Conservation (phyloP, 2,113 vertebrate species). For the human region DNA sequence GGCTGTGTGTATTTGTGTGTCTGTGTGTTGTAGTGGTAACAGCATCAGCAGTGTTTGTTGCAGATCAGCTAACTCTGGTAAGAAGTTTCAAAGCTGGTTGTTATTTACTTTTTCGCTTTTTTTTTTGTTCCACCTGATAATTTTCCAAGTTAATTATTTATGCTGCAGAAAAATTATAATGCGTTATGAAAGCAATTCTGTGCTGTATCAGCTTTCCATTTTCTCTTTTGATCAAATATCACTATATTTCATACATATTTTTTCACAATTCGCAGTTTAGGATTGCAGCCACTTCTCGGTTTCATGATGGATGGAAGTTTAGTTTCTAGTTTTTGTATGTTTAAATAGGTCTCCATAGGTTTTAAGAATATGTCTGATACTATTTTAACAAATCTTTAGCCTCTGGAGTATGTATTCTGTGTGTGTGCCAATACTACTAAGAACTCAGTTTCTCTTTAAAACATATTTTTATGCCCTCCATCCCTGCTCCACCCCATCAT, state of each 20-base stretch:
- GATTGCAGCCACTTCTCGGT: background rate
- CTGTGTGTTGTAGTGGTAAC: too few species aligned
- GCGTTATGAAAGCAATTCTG: background rate
- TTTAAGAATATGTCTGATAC: background rate
- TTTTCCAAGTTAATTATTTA: background rate
- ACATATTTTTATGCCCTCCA: background rate
- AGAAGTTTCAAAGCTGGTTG: background rate
- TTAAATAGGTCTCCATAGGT: background rate
- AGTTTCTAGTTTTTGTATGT: background rate
- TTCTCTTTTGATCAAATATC: conserved; percentile 23
- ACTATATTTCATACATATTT: background rate
- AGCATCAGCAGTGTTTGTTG: background rate
- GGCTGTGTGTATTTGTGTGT: background rate
- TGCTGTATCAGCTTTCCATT: background rate
- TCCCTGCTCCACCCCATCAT: too few species aligned
- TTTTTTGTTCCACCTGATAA: background rate
- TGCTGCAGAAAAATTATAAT: background rate
- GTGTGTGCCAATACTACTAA: background rate
- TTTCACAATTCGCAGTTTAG: background rate
- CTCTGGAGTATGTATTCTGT: background rate
- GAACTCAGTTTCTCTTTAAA: background rate
- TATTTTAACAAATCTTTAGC: background rate
- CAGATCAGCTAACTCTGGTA: background rate
- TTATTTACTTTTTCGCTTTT: background rate
- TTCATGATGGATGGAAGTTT: background rate